Percentiles rank a stretch among this genome's conserved stretches.
These are phyloP conservation scores for Adelphocoris suturalis DNA, from an alignment of 2,888 invertebrate species.

Conservation along the genomic window DNA sequence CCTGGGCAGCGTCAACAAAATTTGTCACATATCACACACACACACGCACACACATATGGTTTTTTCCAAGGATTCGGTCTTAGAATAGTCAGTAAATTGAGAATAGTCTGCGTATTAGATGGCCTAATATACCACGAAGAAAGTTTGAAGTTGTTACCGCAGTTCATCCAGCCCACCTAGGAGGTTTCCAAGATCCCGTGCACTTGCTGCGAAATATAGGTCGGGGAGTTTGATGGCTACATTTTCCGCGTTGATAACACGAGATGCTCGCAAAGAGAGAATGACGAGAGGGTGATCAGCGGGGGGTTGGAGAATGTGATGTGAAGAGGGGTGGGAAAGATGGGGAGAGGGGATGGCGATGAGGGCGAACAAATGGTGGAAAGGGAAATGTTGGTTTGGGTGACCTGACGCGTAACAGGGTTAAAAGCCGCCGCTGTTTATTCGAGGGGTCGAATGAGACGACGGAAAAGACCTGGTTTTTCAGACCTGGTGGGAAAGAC, in stretches of 20 bases:
- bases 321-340: neutral
- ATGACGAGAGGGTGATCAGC: neutral
- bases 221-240: conserved; percentile 6
- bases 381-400: neutral
- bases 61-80: no score
- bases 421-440: conserved; percentile 41
- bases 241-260: conserved; percentile 44
- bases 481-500: no score
- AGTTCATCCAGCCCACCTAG: no score
- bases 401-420: conserved; percentile 38
- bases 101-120: no score
- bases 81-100: no score
- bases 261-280: neutral
- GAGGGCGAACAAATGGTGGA: neutral
- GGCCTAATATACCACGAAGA: no score
- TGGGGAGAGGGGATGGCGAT: neutral
- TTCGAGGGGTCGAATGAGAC: neutral
- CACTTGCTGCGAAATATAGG: neutral
- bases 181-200: no score
- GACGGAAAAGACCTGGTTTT: neutral
- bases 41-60: no score
- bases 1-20: no score
- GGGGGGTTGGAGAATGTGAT: neutral
- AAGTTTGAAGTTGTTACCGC: no score
- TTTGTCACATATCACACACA: no score